phyloP scores from a whole-genome alignment of 2,113 vertebrate species.

The Xenus cinereus region DNA sequence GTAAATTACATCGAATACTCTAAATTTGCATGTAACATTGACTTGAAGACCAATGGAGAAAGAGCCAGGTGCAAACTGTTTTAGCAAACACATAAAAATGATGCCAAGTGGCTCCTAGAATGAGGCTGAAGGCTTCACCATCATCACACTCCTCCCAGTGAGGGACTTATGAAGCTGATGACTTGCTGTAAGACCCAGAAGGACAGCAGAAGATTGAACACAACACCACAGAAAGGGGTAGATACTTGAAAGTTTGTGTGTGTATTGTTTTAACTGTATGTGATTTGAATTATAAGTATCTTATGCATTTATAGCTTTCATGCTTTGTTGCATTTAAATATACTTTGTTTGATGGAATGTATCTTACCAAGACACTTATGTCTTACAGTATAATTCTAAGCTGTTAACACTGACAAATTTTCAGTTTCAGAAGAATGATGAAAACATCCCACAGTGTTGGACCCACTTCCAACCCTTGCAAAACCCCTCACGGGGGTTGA shows the following conservation, averaged over 20 bases:
- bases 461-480: background rate
- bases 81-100: background rate
- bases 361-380: background rate
- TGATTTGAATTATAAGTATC: background rate
- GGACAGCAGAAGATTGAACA: background rate
- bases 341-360: background rate
- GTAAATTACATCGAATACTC: background rate
- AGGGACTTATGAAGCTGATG: background rate
- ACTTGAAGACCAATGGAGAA: background rate
- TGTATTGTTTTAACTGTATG: background rate
- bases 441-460: background rate
- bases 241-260: background rate
- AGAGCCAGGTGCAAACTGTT: background rate
- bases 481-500: accelerated
- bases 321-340: background rate
- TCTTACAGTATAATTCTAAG: background rate
- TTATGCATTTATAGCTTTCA: background rate
- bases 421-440: background rate
- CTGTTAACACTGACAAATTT: background rate
- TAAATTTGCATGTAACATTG: background rate
- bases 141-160: background rate
- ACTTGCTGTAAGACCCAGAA: background rate
- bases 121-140: background rate
- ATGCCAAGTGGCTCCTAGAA: background rate
- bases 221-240: background rate